Base-by-base conservation (phyloP, 2,888 invertebrate species). In the Anarsia innoxiella region DNA sequence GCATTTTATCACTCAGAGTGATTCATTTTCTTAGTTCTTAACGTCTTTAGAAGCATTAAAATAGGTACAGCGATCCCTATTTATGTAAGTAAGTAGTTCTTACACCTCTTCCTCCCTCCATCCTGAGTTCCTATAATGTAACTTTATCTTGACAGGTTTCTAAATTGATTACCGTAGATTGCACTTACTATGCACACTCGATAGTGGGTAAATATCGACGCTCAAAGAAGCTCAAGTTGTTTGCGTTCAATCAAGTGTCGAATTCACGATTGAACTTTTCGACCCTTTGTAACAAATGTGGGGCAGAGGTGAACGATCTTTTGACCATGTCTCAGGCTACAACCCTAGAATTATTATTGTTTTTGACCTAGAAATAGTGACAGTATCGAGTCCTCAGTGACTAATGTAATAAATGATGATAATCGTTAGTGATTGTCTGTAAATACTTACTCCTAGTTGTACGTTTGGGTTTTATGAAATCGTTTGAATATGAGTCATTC, bases 161-260 rank as follows among this genome's bases (percentile, higher is more conserved):
- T n/a, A 25, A n/a, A 25, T n/a, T 9, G 25, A 4, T 25, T 9
- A 25, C 5, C n/a, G 25, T n/a, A n/a, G 8, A 3, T 25, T 9
- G n/a, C n/a, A n/a, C n/a, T n/a, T n/a, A n/a, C n/a, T n/a, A n/a
- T n/a, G n/a, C n/a, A n/a, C n/a, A n/a, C n/a, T n/a, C n/a, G n/a
- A n/a, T n/a, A n/a, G 19, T 26, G 2, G 11, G 11, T n/a, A 26
- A 11, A 26, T 5, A 26, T 26, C 10, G 5, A 11, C 10, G 11
- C 5, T 12, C 5, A 2, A 2, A 5, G 10, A 26, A 6, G 28
- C n/a, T 12, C n/a, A 23, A 32, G 10, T 12, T 32, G 23, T 32
- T 32, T 32, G 13, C 32, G 9, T 31, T 23, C 23, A 9, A 32
- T 32, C 23, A 32, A 32, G n/a, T n/a, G n/a, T n/a, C n/a, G n/a